Conservation (phyloP, 92 coral and sea anemone species). For the Bergia puertoricense region DNA sequence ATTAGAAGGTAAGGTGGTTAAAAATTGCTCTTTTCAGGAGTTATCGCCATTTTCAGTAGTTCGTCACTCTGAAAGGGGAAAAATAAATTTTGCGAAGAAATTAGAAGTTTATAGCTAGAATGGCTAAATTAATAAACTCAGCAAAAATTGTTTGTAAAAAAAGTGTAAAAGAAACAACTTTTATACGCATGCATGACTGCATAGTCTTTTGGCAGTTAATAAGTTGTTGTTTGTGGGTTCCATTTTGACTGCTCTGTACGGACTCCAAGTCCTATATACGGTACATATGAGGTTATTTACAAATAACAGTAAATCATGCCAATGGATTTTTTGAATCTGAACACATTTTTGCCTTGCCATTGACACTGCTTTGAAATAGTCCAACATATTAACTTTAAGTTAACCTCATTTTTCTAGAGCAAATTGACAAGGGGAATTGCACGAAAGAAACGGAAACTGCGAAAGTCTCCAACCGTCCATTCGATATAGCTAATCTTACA, state of each 20-base stretch:
- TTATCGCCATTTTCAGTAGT: background rate
- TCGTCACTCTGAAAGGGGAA: background rate
- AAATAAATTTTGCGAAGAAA: background rate
- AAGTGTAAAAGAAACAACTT: background rate
- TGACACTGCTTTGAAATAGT: background rate
- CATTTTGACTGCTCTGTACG: slow-evolving; percentile 14
- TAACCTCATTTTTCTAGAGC: slow-evolving; percentile 39
- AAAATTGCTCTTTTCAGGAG: slow-evolving; percentile 69
- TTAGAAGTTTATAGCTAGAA: background rate
- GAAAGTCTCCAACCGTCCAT: slow-evolving; percentile 69
- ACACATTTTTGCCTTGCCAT: slow-evolving; percentile 23
- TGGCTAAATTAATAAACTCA: background rate
- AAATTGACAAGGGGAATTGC: slow-evolving; percentile 23
- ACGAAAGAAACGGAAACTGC: slow-evolving; percentile 40
- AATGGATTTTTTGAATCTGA: slow-evolving; percentile 27
- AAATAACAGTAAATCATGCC: slow-evolving; percentile 2
- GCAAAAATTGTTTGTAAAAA: background rate
- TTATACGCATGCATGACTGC: background rate
- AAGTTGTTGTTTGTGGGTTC: slow-evolving; percentile 18
- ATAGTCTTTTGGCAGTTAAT: slow-evolving; percentile 31
- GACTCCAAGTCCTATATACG: slow-evolving; percentile 22
- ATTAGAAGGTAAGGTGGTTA: slow-evolving; percentile 59
- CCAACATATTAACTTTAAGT: background rate
- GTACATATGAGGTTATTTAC: slow-evolving; percentile 15
- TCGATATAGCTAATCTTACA: slow-evolving; percentile 86